These are phyloP conservation scores for Blomia tropicalis DNA, from an alignment of 2,888 invertebrate species.

Conservation along the genomic window DNA sequence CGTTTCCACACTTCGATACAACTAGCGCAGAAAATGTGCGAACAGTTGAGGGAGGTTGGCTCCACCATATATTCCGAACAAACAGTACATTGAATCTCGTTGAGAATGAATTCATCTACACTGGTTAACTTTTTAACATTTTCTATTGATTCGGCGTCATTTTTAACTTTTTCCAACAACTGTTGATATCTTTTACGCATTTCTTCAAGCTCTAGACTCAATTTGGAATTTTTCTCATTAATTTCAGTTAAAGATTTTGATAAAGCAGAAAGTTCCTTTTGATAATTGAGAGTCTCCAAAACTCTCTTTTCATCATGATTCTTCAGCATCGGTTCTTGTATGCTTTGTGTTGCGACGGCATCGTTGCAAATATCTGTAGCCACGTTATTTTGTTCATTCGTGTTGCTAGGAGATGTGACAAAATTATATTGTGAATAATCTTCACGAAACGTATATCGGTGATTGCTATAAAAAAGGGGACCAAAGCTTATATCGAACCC, in stretches of 20 bases:
- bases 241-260: neutral
- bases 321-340: neutral
- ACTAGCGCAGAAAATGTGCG: conserved; percentile 18
- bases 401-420: conserved; percentile 2
- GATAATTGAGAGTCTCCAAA: neutral
- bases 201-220: neutral
- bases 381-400: too few species aligned
- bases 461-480: neutral
- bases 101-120: neutral
- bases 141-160: neutral
- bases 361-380: too few species aligned
- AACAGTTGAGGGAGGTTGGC: conserved; percentile 17
- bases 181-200: neutral
- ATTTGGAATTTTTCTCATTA: neutral
- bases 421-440: neutral
- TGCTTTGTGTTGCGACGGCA: neutral
- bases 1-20: conserved; percentile 22
- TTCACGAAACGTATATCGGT: conserved; percentile 14
- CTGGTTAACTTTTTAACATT: neutral
- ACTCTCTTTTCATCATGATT: neutral
- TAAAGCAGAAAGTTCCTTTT: neutral
- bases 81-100: conserved; percentile 17
- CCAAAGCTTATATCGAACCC: conserved; percentile 13
- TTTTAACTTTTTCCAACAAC: neutral
- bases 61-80: conserved; percentile 12